A percentile compares a stretch with the other conserved stretches of the same genome.
phyloP scores from a whole-genome alignment of 2,797 vertebrate genomes.

The Peromyscus nudipes region DNA sequence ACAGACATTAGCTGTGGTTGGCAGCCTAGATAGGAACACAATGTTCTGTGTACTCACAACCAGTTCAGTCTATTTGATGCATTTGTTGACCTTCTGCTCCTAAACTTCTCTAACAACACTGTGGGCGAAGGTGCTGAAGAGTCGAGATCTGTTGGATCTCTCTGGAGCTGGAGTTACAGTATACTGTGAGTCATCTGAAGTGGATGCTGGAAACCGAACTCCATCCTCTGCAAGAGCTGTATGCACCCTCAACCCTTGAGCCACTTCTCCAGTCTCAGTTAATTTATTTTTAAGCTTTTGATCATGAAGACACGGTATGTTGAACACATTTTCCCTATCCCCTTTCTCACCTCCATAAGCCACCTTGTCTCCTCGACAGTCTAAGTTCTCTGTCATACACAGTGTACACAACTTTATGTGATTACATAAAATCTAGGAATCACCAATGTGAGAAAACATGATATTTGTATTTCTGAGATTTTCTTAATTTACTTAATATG shows the following conservation, averaged over 20 bases:
- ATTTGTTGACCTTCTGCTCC: not conserved
- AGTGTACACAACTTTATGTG: not conserved
- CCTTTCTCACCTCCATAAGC: not conserved
- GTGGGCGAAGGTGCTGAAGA: not conserved
- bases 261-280: not conserved
- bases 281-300: not conserved
- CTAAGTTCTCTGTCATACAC: not conserved
- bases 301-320: not conserved
- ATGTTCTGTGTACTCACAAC: not conserved
- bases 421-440: not conserved
- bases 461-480: not conserved
- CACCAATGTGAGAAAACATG: not conserved
- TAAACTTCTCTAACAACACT: not conserved
- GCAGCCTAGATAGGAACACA: not conserved
- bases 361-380: not conserved
- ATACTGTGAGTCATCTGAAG: too few relatives aligned
- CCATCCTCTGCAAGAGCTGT: not conserved
- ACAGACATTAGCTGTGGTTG: not conserved
- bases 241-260: not conserved
- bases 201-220: not conserved
- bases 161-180: not conserved
- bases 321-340: not conserved
- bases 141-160: not conserved
- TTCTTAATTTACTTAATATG: not conserved
- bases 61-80: not conserved